These are phyloP conservation scores for Thunnus albacares DNA, from an alignment of 2,797 vertebrate species.

Conservation along the genomic window DNA sequence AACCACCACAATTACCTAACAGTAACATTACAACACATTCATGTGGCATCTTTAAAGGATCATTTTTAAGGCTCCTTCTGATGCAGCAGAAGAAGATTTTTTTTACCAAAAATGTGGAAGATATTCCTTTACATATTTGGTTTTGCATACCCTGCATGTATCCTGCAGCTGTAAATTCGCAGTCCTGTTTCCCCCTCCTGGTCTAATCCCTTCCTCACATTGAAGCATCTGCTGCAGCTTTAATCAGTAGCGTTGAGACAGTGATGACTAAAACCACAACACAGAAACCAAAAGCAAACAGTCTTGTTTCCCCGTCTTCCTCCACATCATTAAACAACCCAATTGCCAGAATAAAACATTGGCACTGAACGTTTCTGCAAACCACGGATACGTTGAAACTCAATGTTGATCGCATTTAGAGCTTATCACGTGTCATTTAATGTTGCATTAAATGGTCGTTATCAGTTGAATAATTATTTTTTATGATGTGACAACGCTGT, in stretches of 20 bases:
- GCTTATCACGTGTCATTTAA: no score
- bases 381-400: no score
- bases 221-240: conserved; percentile 12
- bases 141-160: background rate
- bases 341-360: no score
- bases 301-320: background rate
- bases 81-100: no score
- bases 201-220: conserved; percentile 6
- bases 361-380: no score
- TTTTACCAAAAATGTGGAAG: background rate
- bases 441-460: no score
- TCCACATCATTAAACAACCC: conserved; percentile 15
- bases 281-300: conserved; percentile 12
- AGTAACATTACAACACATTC: no score
- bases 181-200: background rate
- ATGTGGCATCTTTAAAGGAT: background rate
- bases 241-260: conserved; percentile 19
- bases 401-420: no score
- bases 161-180: background rate
- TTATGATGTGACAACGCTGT: no score
- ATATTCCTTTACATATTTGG: background rate
- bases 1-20: no score
- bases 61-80: background rate
- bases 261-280: background rate
- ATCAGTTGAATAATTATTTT: no score